Evolutionary conservation across 1,140 invertebrate species (phyloP).

Genomic region (Drosophila lacteicornis): DNA sequence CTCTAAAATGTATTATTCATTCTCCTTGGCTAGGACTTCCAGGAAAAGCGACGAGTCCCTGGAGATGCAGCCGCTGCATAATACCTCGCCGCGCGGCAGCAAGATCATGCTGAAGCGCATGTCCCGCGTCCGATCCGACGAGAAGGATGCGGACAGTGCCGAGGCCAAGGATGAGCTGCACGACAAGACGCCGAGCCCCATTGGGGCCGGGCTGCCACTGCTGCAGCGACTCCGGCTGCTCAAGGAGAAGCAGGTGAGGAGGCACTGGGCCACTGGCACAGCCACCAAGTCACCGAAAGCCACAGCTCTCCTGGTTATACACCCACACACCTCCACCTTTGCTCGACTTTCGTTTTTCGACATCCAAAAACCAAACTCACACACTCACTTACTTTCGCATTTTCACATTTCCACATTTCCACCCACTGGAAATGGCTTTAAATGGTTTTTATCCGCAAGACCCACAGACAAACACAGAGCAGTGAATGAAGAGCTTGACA

Average conservation of each 20-base stretch:
- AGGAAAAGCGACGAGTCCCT: constrained; percentile 88
- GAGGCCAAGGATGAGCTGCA: constrained; percentile 86
- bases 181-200: constrained; percentile 88
- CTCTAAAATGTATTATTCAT: too few species aligned
- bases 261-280: constrained; percentile 5
- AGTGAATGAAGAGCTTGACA: constrained; percentile 58
- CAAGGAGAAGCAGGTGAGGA: constrained; percentile 92
- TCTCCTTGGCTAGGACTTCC: constrained; percentile 68
- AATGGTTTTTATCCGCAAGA: constrained; percentile 58
- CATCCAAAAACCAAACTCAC: constrained; percentile 9
- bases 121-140: constrained; percentile 89
- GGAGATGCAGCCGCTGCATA: constrained; percentile 88
- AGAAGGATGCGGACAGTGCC: constrained; percentile 86
- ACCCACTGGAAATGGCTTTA: constrained; percentile 53
- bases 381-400: constrained; percentile 4
- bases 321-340: constrained; percentile 13
- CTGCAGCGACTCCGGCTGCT: constrained; percentile 91
- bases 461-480: constrained; percentile 43
- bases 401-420: constrained; percentile 1
- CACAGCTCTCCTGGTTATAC: constrained; percentile 30
- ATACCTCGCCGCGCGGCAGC: constrained; percentile 76
- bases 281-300: constrained; percentile 24
- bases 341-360: constrained; percentile 27
- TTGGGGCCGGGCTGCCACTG: constrained; percentile 92
- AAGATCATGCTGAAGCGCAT: constrained; percentile 88